Conservation (phyloP, 2,113 vertebrate species). For the Trichomycterus rosablanca region DNA sequence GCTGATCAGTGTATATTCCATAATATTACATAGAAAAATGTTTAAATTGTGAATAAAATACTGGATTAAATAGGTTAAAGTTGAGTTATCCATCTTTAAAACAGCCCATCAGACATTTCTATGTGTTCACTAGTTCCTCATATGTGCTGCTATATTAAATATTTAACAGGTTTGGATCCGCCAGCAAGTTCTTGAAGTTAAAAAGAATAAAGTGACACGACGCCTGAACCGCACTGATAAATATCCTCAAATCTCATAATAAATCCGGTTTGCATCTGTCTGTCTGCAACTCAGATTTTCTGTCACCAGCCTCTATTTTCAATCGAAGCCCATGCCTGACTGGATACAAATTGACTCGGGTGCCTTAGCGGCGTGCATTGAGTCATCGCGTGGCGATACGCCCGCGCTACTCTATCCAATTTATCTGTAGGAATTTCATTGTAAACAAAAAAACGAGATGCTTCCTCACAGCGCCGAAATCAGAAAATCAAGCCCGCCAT, state of each 20-base stretch:
- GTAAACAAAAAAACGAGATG: not conserved
- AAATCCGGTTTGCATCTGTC: not conserved
- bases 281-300: not conserved
- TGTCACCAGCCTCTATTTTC: not conserved
- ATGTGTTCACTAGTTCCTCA: no score
- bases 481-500: conserved; percentile 4
- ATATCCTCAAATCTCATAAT: not conserved
- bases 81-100: no score
- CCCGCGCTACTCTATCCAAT: not conserved
- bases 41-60: no score
- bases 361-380: no score
- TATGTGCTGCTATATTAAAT: no score
- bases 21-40: no score
- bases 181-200: no score
- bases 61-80: no score
- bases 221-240: not conserved
- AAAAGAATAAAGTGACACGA: not conserved
- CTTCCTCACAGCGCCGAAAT: not conserved
- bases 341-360: conserved; percentile 24
- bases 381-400: not conserved
- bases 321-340: conserved; percentile 6
- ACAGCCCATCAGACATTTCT: no score
- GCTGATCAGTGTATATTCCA: no score
- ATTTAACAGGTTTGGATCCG: no score
- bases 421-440: conserved; percentile 7